These are phyloP conservation scores for Metopolophium dirhodum DNA, from an alignment of 1,140 invertebrate species.

Conservation along the genomic window DNA sequence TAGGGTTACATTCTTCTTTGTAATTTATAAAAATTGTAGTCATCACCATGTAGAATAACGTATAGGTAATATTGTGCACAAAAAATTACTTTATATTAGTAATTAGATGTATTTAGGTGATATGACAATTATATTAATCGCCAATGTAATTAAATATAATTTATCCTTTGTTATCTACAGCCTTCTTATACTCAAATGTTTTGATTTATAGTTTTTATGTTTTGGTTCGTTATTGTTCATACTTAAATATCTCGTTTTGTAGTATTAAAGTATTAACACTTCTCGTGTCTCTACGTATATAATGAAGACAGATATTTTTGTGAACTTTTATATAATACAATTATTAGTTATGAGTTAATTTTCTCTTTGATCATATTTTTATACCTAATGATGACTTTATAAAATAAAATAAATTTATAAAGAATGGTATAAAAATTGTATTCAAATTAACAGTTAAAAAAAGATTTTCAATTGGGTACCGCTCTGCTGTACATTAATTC, in stretches of 20 bases:
- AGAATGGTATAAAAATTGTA: neutral
- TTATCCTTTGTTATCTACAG: neutral
- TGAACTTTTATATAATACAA: neutral
- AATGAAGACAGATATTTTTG: neutral
- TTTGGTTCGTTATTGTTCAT: neutral
- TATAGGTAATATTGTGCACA: neutral
- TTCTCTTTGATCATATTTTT: neutral
- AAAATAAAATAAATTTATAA: neutral
- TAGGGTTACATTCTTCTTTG: neutral
- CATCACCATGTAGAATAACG: neutral
- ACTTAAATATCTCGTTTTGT: neutral
- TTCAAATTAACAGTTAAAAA: neutral
- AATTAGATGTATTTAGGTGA: neutral
- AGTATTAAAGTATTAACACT: neutral
- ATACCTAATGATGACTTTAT: neutral
- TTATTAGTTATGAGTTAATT: neutral
- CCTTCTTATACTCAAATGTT: neutral
- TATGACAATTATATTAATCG: neutral
- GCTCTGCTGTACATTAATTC: no score
- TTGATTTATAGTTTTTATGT: neutral
- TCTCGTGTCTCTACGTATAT: neutral
- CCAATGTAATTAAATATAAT: neutral
- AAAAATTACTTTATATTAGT: neutral
- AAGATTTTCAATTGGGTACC: no score
- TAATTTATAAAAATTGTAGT: neutral